These are phyloP conservation scores for Apaloderma vittatum DNA, from an alignment of 2,113 vertebrate genomes.

Conservation along the genomic window DNA sequence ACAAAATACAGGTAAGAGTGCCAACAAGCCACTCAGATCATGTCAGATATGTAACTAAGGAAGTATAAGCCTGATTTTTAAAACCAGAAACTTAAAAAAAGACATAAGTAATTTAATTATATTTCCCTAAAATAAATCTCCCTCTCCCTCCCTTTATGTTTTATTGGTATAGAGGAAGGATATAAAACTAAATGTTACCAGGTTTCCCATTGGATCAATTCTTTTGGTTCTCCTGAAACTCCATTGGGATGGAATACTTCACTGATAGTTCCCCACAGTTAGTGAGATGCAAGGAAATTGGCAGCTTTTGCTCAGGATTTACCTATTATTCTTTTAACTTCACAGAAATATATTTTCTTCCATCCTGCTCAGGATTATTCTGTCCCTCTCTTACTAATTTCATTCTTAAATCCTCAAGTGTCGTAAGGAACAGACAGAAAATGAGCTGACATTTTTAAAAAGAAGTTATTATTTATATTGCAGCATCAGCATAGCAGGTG, in stretches of 20 bases:
- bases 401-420: not conserved
- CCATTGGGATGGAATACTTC: not conserved
- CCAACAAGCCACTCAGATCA: not conserved
- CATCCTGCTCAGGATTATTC: not conserved
- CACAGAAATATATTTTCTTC: not conserved
- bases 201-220: not conserved
- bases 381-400: not conserved
- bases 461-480: not conserved
- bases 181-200: not conserved
- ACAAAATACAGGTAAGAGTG: not conserved
- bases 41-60: not conserved
- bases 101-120: rapidly evolving
- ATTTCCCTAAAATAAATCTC: not conserved
- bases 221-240: not conserved
- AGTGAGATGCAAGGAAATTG: not conserved
- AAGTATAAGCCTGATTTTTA: not conserved
- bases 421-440: not conserved
- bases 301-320: not conserved
- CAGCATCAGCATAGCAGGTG: not conserved
- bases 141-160: not conserved
- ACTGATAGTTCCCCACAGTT: rapidly evolving
- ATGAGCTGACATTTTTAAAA: not conserved
- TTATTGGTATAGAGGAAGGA: not conserved
- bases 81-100: not conserved
- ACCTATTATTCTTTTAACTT: not conserved